Conservation (phyloP, 2,113 vertebrate genomes). For the Capra hircus region DNA sequence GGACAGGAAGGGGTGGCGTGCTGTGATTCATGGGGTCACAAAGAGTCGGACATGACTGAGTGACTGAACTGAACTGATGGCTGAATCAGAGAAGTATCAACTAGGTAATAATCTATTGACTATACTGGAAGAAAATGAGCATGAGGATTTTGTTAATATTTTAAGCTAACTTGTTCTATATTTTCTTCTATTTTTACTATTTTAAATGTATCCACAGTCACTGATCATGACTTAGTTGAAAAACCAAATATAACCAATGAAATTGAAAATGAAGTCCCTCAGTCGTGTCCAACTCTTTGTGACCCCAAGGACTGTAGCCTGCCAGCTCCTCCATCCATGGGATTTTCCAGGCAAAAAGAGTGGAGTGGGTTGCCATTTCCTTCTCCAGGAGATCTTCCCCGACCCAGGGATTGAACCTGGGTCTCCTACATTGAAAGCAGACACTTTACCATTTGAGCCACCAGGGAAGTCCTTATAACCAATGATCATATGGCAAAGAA, state of each 20-base stretch:
- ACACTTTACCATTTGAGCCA: background rate
- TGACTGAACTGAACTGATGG: background rate
- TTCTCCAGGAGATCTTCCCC: background rate
- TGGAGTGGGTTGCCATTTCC: background rate
- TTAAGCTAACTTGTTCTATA: background rate
- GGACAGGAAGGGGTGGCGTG: background rate
- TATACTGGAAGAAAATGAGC: background rate
- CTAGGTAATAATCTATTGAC: background rate
- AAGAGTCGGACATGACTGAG: accelerated
- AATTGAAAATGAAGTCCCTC: background rate
- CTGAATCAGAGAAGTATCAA: background rate
- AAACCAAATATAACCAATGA: background rate
- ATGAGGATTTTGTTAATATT: background rate
- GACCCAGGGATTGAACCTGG: background rate
- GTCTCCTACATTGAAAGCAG: background rate
- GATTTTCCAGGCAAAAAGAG: background rate
- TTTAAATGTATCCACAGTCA: background rate
- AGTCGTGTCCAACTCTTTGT: accelerated
- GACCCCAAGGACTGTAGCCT: background rate
- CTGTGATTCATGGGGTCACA: background rate
- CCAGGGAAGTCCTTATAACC: background rate
- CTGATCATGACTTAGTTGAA: background rate
- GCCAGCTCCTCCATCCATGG: background rate
- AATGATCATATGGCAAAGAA: background rate
- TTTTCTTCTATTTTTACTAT: background rate